phyloP scores from a whole-genome alignment of 2,888 invertebrate species.

The Pollenia labialis region DNA sequence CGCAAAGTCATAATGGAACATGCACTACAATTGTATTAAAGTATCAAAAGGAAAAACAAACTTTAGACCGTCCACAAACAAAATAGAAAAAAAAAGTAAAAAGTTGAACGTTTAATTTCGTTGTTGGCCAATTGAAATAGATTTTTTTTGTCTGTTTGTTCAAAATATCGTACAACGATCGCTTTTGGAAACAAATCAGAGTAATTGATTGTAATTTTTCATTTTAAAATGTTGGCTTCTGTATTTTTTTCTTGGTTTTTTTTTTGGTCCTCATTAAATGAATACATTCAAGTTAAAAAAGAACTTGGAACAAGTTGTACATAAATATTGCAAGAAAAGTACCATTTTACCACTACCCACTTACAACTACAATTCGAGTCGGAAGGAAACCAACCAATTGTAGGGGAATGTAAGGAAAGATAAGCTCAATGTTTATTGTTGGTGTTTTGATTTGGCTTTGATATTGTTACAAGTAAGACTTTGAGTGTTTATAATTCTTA shows the following conservation, averaged over 20 bases:
- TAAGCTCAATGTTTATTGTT: no score
- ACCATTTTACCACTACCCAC: no score
- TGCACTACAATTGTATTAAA: slow-evolving; percentile 27
- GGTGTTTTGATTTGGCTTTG: no score
- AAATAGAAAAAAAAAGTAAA: slow-evolving; percentile 3
- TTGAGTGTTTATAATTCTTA: no score
- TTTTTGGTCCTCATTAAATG: slow-evolving; percentile 14
- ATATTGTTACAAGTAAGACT: no score
- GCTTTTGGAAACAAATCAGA: slow-evolving; percentile 19
- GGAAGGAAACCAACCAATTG: no score
- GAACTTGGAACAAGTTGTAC: background rate
- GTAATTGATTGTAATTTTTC: slow-evolving; percentile 25
- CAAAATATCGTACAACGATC: background rate
- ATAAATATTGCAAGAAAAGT: no score
- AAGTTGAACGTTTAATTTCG: slow-evolving; percentile 37
- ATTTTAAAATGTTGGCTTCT: slow-evolving; percentile 29
- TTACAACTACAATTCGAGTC: no score
- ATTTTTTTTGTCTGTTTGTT: background rate
- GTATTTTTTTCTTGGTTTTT: background rate
- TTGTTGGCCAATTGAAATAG: slow-evolving; percentile 41
- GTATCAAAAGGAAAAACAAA: slow-evolving; percentile 43
- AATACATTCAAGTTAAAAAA: background rate
- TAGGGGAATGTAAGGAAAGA: no score
- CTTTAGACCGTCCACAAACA: slow-evolving; percentile 21
- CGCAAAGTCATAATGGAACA: slow-evolving; percentile 29